Conservation (phyloP, 1,140 invertebrate species). For the Drosophila athabasca region DNA sequence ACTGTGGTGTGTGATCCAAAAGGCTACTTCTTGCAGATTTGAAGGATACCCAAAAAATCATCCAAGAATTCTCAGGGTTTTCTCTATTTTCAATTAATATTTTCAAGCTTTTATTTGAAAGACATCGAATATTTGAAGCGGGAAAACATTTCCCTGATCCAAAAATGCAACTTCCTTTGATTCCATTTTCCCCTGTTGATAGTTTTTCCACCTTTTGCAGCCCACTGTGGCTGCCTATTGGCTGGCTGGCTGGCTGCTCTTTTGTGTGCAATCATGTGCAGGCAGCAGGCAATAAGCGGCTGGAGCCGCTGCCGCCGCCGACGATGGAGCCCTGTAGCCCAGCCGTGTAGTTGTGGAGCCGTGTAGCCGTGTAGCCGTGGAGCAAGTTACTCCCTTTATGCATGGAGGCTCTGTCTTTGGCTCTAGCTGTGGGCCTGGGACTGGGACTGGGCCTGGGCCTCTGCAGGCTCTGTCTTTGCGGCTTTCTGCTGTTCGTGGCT, state of each 20-base stretch:
- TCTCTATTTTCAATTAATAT: too few species aligned
- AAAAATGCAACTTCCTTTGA: neutral
- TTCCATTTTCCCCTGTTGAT: too few species aligned
- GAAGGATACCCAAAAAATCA: too few species aligned
- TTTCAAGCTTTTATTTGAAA: too few species aligned
- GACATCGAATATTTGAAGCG: neutral
- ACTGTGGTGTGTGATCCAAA: too few species aligned
- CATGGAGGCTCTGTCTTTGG: conserved; percentile 27
- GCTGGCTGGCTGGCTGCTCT: conserved; percentile 41
- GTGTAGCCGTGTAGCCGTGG: conserved; percentile 7
- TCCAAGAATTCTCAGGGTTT: too few species aligned
- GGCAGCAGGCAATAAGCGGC: conserved; percentile 59
- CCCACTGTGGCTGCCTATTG: conserved; percentile 24
- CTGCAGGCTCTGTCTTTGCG: conserved; percentile 20
- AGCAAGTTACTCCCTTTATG: conserved; percentile 59
- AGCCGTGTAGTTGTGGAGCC: conserved; percentile 7
- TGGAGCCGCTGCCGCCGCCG: conserved; percentile 40
- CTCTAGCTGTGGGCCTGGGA: conserved; percentile 1
- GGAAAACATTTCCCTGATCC: neutral
- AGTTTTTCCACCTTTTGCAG: too few species aligned
- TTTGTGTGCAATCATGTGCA: conserved; percentile 73
- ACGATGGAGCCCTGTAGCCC: conserved; percentile 3
- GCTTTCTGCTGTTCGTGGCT: conserved; percentile 38
- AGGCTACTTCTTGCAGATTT: too few species aligned
- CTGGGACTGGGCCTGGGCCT: neutral